phyloP scores from a whole-genome alignment of 2,888 invertebrate species.

The Diaphora mendica region DNA sequence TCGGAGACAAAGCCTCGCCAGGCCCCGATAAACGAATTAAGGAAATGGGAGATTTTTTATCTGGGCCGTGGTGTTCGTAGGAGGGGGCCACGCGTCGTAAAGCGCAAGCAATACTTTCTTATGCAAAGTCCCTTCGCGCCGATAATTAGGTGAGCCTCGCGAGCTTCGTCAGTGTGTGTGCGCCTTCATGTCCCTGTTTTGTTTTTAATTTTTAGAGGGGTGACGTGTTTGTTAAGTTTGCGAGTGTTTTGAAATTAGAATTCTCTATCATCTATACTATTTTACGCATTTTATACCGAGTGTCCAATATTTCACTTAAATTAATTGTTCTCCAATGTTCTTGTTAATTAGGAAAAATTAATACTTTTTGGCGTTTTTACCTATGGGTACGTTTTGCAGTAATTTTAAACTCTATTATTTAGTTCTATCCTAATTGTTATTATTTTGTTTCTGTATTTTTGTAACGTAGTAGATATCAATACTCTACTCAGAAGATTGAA shows the following conservation, averaged over 20 bases:
- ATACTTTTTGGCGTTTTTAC: not conserved
- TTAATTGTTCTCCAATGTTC: not conserved
- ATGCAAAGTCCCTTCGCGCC: conserved; percentile 82
- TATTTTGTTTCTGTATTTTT: not conserved
- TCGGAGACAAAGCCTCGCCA: conserved; percentile 85
- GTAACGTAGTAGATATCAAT: not conserved
- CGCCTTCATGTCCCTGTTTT: conserved; percentile 71
- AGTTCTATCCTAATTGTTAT: not conserved
- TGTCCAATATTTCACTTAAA: not conserved
- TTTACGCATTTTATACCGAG: not conserved
- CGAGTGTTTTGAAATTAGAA: conserved; percentile 33
- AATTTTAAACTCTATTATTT: not conserved
- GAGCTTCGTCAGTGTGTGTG: conserved; percentile 67
- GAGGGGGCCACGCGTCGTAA: conserved; percentile 80
- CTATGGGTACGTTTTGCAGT: not conserved
- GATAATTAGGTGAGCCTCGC: conserved; percentile 81
- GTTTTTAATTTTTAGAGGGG: conserved; percentile 78
- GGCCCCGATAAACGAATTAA: conserved; percentile 86
- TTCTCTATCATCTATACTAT: conserved; percentile 14
- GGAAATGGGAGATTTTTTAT: conserved; percentile 87
- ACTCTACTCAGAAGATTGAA: not conserved
- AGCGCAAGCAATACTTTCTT: conserved; percentile 86
- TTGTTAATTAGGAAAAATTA: not conserved
- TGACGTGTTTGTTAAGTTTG: conserved; percentile 55
- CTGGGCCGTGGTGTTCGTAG: conserved; percentile 72